Conservation (phyloP, 1,140 invertebrate genomes). For the silkworm (Bombyx mori) region ASM3026992v2 NC_085110.1:12951001-12951500, state of each 20-base stretch:
- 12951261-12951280: neutral
- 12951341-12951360: no score
- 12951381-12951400: no score
- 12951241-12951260: neutral
- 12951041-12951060: constrained; percentile 53
- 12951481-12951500: no score
- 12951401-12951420: no score
- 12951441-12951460: no score
- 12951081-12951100: constrained; percentile 48
- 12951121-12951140: constrained; percentile 51
- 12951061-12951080: constrained; percentile 47
- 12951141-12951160: constrained; percentile 56
- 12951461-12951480: no score
- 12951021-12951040: constrained; percentile 45
- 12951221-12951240: neutral
- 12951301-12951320: no score
- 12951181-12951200: constrained; percentile 51
- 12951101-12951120: constrained; percentile 30
- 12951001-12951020: constrained; percentile 26
- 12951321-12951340: no score
- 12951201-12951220: neutral
- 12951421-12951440: no score
- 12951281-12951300: no score
- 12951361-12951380: no score
- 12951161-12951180: constrained; percentile 56